A percentile compares a stretch with the other conserved stretches of the same genome.
These are phyloP conservation scores for Oncorhynchus tshawytscha DNA, from an alignment of 2,113 vertebrate species.

Conservation along the genomic window DNA sequence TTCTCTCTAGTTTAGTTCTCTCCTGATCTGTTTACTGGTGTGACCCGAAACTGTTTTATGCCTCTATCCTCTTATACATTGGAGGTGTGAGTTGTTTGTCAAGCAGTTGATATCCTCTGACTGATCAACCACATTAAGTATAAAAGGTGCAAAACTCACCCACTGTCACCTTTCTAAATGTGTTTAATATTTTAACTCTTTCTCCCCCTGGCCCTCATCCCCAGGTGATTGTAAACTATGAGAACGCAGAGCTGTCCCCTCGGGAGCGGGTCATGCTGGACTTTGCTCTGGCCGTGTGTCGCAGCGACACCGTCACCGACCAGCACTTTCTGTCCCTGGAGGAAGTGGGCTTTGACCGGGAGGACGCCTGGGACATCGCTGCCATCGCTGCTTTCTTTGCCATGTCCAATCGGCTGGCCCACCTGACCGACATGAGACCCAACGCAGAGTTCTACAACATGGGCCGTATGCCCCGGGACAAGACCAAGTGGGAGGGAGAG, in stretches of 20 bases:
- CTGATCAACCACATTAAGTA: neutral
- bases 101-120: neutral
- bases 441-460: conserved; percentile 81
- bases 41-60: neutral
- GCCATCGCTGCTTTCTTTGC: conserved; percentile 81
- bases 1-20: neutral
- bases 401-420: conserved; percentile 81
- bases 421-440: conserved; percentile 76
- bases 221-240: conserved; percentile 80
- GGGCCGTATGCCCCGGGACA: conserved; percentile 70
- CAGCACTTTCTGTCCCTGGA: conserved; percentile 76
- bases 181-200: no score
- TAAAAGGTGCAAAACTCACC: neutral
- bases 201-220: neutral
- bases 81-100: neutral
- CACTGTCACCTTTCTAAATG: neutral
- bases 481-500: conserved; percentile 31
- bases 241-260: conserved; percentile 71
- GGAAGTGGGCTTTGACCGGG: conserved; percentile 76
- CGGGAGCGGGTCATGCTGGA: conserved; percentile 80
- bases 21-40: neutral
- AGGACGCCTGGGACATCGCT: conserved; percentile 86
- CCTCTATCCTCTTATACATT: neutral
- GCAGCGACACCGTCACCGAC: conserved; percentile 77
- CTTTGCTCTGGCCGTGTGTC: conserved; percentile 79